These are phyloP conservation scores for Sitobion miscanthi DNA, from an alignment of 1,140 invertebrate species.

Conservation along the genomic window DNA sequence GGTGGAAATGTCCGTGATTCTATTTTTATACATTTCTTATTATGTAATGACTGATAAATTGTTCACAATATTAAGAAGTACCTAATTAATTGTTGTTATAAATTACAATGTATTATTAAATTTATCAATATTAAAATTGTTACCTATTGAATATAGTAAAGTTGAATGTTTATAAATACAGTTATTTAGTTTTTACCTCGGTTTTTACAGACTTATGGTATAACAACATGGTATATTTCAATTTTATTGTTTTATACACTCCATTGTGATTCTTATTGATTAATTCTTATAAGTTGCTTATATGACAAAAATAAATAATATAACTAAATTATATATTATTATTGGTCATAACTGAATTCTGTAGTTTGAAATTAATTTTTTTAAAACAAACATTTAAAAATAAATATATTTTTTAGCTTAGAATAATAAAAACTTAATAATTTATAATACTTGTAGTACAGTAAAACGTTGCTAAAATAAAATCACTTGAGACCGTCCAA, in stretches of 20 bases:
- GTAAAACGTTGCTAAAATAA: too few relatives aligned
- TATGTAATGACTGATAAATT: neutral
- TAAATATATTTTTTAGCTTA: too few relatives aligned
- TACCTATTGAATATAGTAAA: too few relatives aligned
- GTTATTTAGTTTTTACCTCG: neutral
- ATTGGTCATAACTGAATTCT: neutral
- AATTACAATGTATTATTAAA: neutral
- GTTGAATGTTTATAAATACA: neutral
- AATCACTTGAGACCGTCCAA: too few relatives aligned
- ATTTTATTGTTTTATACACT: too few relatives aligned
- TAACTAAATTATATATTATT: neutral
- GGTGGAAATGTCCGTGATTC: too few relatives aligned
- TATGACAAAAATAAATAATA: neutral
- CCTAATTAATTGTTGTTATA: neutral
- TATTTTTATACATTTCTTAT: too few relatives aligned
- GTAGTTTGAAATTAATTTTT: too few relatives aligned
- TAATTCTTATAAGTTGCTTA: neutral
- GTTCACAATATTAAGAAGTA: neutral
- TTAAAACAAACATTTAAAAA: too few relatives aligned
- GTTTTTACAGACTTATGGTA: too few relatives aligned
- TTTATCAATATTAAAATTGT: neutral
- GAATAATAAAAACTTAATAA: neutral
- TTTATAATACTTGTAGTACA: neutral
- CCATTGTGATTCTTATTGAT: neutral
- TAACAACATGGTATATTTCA: too few relatives aligned